Evolutionary conservation across 2,113 vertebrate genomes (phyloP), one percentile per base, ranked within the genome.

Genomic region (Hyperoodon ampullatus): DNA sequence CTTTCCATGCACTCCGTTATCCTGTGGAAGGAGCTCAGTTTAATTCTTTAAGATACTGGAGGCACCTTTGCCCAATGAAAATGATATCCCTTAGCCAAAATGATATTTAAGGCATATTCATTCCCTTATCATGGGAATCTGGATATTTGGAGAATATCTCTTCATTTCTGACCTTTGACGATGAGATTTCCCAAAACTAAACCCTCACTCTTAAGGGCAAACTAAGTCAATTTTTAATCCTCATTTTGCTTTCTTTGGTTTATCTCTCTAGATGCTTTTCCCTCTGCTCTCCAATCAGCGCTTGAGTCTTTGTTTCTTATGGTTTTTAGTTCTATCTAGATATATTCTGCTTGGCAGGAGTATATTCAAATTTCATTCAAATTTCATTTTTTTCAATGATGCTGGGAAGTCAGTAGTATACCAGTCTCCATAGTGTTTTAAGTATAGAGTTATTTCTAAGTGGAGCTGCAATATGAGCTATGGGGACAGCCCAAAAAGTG

Each of bases 361-460:
- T 53, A 18, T 53, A 53, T 53, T 53, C 53, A 53, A 15, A 53
- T 53, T 53, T 44, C 44, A 30, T 19, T 65, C 83, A 35, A 26
- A 66, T 86, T 87, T 74, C 33, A 15, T 63, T 95, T 77, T 90
- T 71, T 28, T 55, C 47, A 63, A 0, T 6, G 39, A 74, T 63
- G 12, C 39, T 66, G 44, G 44, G 50, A 93, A 83, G 44, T 80
- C 58, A 50, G 30, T 83, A 26, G 24, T 30, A 4, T 72, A 58
- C 84, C 80, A 47, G 53, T 72, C 60, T 71, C 19, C 58, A 55
- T 12, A 9, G 10, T 61, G 66, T 88, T 71, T 35, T 95, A 84
- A 50, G 61, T 55, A 26, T 94, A 74, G 53, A 93, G 26, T 53
- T 87, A 47, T 95, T 98, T 96, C 61, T 94, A 82, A 42, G 53